Conservation (phyloP, 2,113 vertebrate genomes). For the Litocranius walleri region DNA sequence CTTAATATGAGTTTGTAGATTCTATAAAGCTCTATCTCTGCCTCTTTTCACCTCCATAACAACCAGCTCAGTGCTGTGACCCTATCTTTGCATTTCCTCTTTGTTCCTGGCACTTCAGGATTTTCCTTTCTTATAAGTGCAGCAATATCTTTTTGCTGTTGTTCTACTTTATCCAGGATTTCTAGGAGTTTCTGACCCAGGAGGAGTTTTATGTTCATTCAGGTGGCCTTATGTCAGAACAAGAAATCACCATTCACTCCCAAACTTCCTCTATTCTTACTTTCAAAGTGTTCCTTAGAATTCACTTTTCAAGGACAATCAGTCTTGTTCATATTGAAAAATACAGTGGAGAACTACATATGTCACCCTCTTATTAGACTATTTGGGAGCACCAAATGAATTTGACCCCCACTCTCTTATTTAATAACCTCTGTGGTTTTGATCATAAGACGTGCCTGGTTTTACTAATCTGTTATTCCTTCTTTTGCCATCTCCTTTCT, state of each 20-base stretch:
- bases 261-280: not conserved
- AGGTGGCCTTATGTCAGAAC: not conserved
- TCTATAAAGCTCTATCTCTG: not conserved
- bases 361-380: not conserved
- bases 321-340: not conserved
- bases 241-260: not conserved
- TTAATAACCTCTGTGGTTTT: not conserved
- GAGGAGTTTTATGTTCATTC: constrained; percentile 20
- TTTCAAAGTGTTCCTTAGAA: not conserved
- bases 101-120: not conserved
- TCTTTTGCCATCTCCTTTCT: not conserved
- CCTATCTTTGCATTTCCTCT: constrained; percentile 9
- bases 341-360: not conserved
- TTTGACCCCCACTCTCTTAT: not conserved
- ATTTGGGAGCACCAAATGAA: not conserved
- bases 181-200: not conserved
- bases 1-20: constrained; percentile 2
- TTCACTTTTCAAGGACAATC: not conserved
- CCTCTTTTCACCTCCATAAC: not conserved
- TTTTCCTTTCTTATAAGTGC: constrained; percentile 19
- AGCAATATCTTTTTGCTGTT: constrained; percentile 16
- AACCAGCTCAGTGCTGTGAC: not conserved
- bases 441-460: not conserved
- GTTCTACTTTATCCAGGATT: not conserved
- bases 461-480: not conserved